Conservation (phyloP, 1,140 invertebrate genomes). For the Anoplolepis gracilipes region DNA sequence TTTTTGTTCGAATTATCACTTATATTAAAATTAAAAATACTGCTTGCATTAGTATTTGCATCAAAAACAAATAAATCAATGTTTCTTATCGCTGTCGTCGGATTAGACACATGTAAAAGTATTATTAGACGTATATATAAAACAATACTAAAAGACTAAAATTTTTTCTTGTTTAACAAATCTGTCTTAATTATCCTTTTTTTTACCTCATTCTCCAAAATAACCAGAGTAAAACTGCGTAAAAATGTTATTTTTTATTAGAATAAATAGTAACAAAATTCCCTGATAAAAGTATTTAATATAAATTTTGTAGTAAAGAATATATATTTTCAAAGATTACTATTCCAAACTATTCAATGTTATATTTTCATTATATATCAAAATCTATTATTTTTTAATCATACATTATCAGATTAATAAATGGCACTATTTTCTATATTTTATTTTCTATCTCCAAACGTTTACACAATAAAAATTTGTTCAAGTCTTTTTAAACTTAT, state of each 20-base stretch:
- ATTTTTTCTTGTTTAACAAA: constrained; percentile 15
- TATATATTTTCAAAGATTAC: neutral
- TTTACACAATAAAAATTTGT: constrained; percentile 10
- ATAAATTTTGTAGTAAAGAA: neutral
- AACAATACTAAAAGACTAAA: constrained; percentile 11
- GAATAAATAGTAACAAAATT: constrained; percentile 12
- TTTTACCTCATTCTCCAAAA: constrained; percentile 3
- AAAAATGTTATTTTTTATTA: constrained; percentile 10
- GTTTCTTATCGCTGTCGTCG: neutral
- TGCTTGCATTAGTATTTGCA: neutral
- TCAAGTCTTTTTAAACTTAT: constrained; percentile 25
- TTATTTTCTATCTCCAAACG: neutral
- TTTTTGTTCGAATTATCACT: neutral
- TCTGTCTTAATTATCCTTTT: neutral
- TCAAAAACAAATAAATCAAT: constrained; percentile 38
- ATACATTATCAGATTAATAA: neutral
- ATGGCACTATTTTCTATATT: constrained; percentile 1
- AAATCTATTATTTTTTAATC: constrained; percentile 23
- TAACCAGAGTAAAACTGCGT: neutral
- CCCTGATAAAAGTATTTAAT: neutral
- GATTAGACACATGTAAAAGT: neutral
- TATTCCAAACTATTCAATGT: constrained; percentile 15
- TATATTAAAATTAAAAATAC: too few relatives aligned
- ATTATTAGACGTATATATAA: neutral
- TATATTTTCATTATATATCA: constrained; percentile 2